Evolutionary conservation across 2,888 invertebrate genomes (phyloP), one percentile per base, ranked within the genome.

Genomic region (Cephus nigrinus): DNA sequence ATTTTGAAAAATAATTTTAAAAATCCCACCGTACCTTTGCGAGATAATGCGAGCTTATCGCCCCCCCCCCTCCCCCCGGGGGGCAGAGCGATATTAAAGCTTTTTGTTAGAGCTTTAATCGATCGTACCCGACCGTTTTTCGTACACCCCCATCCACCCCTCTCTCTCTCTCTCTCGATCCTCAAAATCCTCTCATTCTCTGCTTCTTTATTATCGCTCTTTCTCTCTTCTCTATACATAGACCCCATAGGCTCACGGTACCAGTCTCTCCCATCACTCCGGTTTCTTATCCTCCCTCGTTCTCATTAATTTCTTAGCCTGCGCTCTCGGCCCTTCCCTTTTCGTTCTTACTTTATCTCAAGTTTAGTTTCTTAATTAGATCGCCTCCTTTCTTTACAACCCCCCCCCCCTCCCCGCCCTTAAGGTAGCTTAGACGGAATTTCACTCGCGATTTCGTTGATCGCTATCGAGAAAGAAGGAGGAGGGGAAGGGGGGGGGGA

Each of bases 1-100:
- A 86, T 84, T 86, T 82, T 82, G 78, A 80, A 30, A 84, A 89
- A 88, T 89, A 88, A 89, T 89, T 89, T 88, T 86, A 4, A 88
- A 88, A 89, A 89, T 88, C 84, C 88, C 88, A 80, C 80, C 34
- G 77, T 55, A n/a, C 40, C 75, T 68, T n/a, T 31, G 79, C 23
- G 34, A 73, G 75, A 75, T 72, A 77, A 73, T 74, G 69, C 69
- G 74, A 69, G 77, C 69, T 69, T 55, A 33, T 30, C 40, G 5
- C 15, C 12, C 71, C n/a, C n/a, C n/a, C n/a, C n/a, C n/a, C n/a
- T n/a, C n/a, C n/a, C n/a, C 32, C 30, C n/a, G 33, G 32, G 30
- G 36, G 31, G 40, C 36, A 77, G 72, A n/a, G 32, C 69, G 69
- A 69, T 69, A 69, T 69, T 69, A 32, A 69, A 69, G n/a, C 69